Evolutionary conservation across 2,888 invertebrate genomes (phyloP).

Genomic region (Acronicta leporina): DNA sequence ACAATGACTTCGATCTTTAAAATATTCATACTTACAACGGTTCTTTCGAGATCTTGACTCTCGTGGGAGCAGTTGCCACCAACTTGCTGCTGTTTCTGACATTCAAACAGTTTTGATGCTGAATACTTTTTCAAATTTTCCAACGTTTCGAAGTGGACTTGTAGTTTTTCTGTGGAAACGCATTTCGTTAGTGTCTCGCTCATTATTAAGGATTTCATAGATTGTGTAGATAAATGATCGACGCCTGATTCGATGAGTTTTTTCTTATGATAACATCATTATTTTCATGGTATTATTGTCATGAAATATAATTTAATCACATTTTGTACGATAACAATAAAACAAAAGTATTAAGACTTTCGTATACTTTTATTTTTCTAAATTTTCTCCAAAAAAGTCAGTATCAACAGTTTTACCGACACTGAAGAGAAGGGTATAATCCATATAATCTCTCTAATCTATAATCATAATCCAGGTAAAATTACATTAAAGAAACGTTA

Average conservation of each 20-base stretch:
- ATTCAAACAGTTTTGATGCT: slow-evolving; percentile 84
- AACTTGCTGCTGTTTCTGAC: slow-evolving; percentile 86
- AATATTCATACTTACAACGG: slow-evolving; percentile 74
- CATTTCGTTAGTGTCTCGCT: background rate
- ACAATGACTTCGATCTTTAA: too few relatives aligned
- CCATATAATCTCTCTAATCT: too few relatives aligned
- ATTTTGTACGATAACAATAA: too few relatives aligned
- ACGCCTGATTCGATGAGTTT: background rate
- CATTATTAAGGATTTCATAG: background rate
- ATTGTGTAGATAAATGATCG: background rate
- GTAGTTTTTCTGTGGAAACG: slow-evolving; percentile 77
- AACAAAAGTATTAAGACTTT: too few relatives aligned
- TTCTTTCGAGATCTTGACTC: slow-evolving; percentile 85
- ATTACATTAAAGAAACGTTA: background rate
- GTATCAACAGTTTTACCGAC: too few relatives aligned
- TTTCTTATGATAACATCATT: background rate
- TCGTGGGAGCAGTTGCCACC: slow-evolving; percentile 87
- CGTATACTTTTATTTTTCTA: too few relatives aligned
- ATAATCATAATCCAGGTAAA: background rate
- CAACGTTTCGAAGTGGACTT: slow-evolving; percentile 85
- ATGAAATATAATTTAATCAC: too few relatives aligned
- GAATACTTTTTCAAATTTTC: slow-evolving; percentile 86
- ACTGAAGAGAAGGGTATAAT: too few relatives aligned
- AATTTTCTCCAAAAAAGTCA: too few relatives aligned
- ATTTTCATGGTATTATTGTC: too few relatives aligned